These are phyloP conservation scores for Steatornis caripensis DNA, from an alignment of 2,113 vertebrate genomes.

Conservation along the genomic window DNA sequence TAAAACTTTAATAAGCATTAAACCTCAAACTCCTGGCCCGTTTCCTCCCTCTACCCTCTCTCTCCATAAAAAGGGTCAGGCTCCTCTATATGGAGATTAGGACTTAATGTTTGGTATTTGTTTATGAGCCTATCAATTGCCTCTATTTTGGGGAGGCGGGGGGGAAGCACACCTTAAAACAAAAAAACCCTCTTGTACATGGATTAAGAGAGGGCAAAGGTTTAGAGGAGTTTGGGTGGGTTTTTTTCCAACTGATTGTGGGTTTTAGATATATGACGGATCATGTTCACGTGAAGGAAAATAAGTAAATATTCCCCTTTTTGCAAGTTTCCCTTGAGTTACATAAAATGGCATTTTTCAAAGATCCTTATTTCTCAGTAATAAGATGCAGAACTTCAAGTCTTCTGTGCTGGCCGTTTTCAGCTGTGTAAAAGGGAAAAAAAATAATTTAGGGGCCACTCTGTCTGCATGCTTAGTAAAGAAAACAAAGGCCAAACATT, in stretches of 20 bases:
- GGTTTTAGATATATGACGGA: neutral
- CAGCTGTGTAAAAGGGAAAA: neutral
- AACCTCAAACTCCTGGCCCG: constrained; percentile 30
- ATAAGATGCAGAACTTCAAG: neutral
- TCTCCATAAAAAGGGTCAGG: constrained; percentile 50
- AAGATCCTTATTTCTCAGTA: neutral
- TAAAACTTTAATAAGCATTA: constrained; percentile 65
- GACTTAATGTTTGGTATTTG: constrained; percentile 56
- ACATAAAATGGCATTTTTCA: neutral
- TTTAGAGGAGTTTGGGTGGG: constrained; percentile 19
- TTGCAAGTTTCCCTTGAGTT: neutral
- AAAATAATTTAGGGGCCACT: neutral
- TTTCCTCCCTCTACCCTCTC: constrained; percentile 11
- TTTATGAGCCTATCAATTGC: constrained; percentile 63
- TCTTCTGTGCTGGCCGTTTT: neutral
- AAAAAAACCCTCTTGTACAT: neutral
- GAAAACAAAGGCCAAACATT: constrained; percentile 44
- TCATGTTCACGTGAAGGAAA: neutral
- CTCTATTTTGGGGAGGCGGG: neutral
- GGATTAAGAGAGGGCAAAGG: constrained; percentile 54
- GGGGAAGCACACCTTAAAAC: neutral
- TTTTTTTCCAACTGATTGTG: neutral
- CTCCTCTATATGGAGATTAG: constrained; percentile 55
- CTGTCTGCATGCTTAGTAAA: constrained; percentile 3
- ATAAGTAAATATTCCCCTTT: neutral